Percentiles rank a stretch among this genome's conserved stretches.
Evolutionary conservation across 2,797 vertebrate species (phyloP).

Genomic region (Micromesistius poutassou): DNA sequence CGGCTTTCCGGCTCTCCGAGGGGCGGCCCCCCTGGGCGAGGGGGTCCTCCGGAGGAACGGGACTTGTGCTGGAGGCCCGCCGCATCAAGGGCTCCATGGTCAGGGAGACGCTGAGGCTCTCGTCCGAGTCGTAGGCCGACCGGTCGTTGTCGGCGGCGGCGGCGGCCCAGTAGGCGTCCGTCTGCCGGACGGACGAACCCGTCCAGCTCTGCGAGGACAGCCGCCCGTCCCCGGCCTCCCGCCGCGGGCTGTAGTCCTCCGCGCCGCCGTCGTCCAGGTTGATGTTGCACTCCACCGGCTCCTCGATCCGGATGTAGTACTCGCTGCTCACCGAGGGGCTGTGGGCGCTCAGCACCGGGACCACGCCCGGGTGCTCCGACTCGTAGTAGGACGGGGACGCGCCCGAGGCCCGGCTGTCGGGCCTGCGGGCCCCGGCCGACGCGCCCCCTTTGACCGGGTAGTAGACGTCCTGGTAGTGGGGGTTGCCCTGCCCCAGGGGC

Average conservation of each 20-base stretch:
- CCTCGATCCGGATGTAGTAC: constrained; percentile 96
- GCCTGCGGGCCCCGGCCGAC: constrained; percentile 59
- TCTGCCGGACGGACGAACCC: constrained; percentile 36
- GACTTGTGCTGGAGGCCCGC: constrained; percentile 47
- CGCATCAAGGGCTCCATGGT: constrained; percentile 81
- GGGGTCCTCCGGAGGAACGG: constrained; percentile 39
- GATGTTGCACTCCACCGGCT: constrained; percentile 78
- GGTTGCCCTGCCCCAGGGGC: constrained; percentile 75
- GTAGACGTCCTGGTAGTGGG: constrained; percentile 84
- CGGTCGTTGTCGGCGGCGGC: constrained; percentile 56
- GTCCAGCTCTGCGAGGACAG: constrained; percentile 52
- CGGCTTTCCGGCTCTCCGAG: constrained; percentile 43
- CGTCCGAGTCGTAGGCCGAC: constrained; percentile 69
- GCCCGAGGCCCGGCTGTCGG: constrained; percentile 72
- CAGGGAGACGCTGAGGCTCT: constrained; percentile 74
- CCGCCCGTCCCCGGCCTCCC: constrained; percentile 58
- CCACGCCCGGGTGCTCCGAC: constrained; percentile 81
- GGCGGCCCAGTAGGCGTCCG: constrained; percentile 73
- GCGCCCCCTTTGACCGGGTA: constrained; percentile 71
- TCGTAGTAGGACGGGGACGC: constrained; percentile 84
- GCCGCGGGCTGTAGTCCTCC: constrained; percentile 74
- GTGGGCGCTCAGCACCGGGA: constrained; percentile 89
- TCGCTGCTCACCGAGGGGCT: constrained; percentile 91
- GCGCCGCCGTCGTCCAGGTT: constrained; percentile 77
- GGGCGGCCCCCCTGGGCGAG: constrained; percentile 56